A percentile compares a stretch with the other conserved stretches of the same genome.
Conservation (phyloP, 2,113 vertebrate species). For the Acanthisitta chloris region DNA sequence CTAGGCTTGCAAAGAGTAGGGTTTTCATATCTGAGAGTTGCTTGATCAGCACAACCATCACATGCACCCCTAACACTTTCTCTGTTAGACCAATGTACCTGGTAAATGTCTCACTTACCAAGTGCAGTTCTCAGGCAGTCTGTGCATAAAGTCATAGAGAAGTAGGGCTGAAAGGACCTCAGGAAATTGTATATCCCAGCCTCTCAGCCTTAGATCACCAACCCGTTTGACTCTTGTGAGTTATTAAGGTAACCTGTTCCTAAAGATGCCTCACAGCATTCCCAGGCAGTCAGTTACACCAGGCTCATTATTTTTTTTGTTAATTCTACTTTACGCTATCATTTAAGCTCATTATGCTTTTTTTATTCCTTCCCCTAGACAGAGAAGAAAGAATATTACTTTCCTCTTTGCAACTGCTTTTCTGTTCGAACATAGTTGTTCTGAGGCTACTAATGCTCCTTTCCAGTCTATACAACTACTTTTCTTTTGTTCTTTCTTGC, state of each 20-base stretch:
- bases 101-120: not conserved
- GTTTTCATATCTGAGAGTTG: not conserved
- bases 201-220: rapidly evolving
- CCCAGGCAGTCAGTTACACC: not conserved
- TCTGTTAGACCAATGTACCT: not conserved
- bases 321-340: not conserved
- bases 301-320: not conserved
- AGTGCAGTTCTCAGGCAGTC: not conserved
- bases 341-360: not conserved
- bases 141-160: not conserved
- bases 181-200: not conserved
- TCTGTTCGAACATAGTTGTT: not conserved
- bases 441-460: not conserved
- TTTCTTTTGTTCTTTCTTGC: not conserved
- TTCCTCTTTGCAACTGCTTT: not conserved
- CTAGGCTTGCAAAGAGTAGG: not conserved
- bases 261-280: not conserved
- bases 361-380: not conserved
- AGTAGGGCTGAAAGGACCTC: not conserved
- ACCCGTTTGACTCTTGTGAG: not conserved
- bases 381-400: not conserved
- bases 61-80: not conserved
- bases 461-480: not conserved
- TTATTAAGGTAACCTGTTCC: not conserved
- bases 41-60: not conserved